These are phyloP conservation scores for Luperina testacea DNA, from an alignment of 2,888 invertebrate genomes.

Conservation along the genomic window DNA sequence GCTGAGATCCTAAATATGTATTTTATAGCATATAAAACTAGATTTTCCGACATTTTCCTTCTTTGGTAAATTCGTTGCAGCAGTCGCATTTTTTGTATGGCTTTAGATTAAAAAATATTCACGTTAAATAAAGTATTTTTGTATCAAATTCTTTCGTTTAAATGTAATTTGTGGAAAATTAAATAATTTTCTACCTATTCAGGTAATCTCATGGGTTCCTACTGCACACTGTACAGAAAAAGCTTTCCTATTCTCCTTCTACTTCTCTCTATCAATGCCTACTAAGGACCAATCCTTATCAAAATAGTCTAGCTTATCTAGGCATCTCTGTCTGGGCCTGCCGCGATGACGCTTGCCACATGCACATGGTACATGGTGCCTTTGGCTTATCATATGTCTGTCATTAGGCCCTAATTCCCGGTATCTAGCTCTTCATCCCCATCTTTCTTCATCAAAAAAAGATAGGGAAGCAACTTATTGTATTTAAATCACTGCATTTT, in stretches of 20 bases:
- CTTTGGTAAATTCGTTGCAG: not conserved
- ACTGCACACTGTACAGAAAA: not conserved
- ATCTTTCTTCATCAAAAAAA: not conserved
- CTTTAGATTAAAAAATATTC: not conserved
- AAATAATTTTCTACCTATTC: not conserved
- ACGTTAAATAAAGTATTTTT: not conserved
- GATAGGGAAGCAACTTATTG: not conserved
- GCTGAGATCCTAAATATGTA: not conserved
- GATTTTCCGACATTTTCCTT: not conserved
- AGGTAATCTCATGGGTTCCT: too few species aligned
- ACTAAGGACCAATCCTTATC: not conserved
- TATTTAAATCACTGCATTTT: not conserved
- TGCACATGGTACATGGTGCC: too few species aligned
- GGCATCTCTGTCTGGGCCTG: not conserved
- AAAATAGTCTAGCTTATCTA: not conserved
- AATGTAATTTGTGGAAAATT: not conserved
- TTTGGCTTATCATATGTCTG: not conserved
- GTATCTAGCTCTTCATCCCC: too few species aligned
- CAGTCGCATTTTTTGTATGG: not conserved
- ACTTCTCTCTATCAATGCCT: not conserved
- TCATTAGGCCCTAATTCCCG: too few species aligned
- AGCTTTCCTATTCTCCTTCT: not conserved
- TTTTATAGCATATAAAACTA: not conserved
- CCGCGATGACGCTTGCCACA: too few species aligned
- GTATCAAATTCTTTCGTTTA: not conserved